Evolutionary conservation across 2,888 invertebrate species (phyloP).

Genomic region (Pyrocoelia pectoralis): DNA sequence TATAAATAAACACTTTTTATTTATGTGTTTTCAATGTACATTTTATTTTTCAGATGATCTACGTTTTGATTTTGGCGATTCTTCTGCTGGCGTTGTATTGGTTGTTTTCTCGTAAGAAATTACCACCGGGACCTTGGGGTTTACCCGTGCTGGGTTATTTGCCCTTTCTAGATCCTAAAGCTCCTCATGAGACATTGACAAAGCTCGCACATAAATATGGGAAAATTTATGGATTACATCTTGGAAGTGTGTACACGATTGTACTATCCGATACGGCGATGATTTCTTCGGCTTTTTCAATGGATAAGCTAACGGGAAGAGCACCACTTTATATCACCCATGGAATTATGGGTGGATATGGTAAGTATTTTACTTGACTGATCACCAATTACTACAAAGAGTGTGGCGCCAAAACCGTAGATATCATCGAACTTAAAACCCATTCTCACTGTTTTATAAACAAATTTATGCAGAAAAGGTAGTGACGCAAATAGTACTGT

Average conservation of each 20-base stretch:
- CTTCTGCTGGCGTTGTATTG: constrained; percentile 22
- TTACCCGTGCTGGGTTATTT: constrained; percentile 82
- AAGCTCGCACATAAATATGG: constrained; percentile 75
- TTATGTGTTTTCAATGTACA: neutral
- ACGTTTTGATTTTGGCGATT: constrained; percentile 31
- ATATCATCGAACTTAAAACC: no score
- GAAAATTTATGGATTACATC: constrained; percentile 73
- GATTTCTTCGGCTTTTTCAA: constrained; percentile 76
- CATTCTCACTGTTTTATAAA: no score
- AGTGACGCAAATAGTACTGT: no score
- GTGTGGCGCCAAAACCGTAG: no score
- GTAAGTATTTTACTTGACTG: constrained; percentile 63
- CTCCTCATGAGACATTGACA: constrained; percentile 78
- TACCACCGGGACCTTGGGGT: constrained; percentile 82
- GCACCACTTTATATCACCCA: constrained; percentile 86
- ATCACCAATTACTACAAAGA: no score
- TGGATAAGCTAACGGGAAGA: constrained; percentile 76
- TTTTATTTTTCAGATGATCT: no score
- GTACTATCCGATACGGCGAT: constrained; percentile 78
- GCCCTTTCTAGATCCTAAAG: constrained; percentile 71
- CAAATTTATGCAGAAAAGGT: no score
- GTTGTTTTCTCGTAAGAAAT: constrained; percentile 25
- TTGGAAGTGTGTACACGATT: constrained; percentile 81
- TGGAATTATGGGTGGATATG: constrained; percentile 87
- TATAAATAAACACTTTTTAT: neutral